Evolutionary conservation across 2,113 vertebrate species (phyloP).

Genomic region (Triplophysa tibetana): DNA sequence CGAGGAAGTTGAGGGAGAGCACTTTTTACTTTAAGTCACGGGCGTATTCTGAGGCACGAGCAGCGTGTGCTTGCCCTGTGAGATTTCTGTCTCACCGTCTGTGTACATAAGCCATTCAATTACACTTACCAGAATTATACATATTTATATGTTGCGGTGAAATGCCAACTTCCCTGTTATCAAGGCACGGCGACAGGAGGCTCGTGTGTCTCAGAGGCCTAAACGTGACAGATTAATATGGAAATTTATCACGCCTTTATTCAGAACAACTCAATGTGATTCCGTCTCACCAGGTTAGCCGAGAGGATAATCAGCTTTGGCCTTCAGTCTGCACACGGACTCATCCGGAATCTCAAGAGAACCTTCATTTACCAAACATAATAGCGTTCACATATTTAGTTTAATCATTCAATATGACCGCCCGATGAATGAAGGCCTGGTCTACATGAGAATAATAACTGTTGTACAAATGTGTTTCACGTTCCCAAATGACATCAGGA

Average conservation of each 20-base stretch:
- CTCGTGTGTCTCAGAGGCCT: constrained; percentile 65
- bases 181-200: constrained; percentile 64
- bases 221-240: constrained; percentile 74
- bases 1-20: not conserved
- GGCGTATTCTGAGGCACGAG: not conserved
- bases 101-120: constrained; percentile 73
- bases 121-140: constrained; percentile 78
- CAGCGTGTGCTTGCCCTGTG: not conserved
- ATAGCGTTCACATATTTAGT: constrained; percentile 73
- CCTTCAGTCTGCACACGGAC: constrained; percentile 66
- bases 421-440: constrained; percentile 63
- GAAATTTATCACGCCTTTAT: constrained; percentile 64
- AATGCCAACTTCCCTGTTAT: constrained; percentile 70
- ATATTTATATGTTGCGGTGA: constrained; percentile 74
- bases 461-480: constrained; percentile 16
- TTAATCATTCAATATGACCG: constrained; percentile 62
- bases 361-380: constrained; percentile 74
- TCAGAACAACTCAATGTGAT: constrained; percentile 40
- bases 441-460: constrained; percentile 55
- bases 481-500: constrained; percentile 3
- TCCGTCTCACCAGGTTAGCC: constrained; percentile 56
- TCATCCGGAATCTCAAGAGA: constrained; percentile 70
- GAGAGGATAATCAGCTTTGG: constrained; percentile 72
- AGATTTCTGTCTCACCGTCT: constrained; percentile 52
- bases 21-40: not conserved